Percentiles rank a stretch among this genome's conserved stretches.
phyloP scores from a whole-genome alignment of 2,888 invertebrate genomes.

The Exocentrus adspersus region DNA sequence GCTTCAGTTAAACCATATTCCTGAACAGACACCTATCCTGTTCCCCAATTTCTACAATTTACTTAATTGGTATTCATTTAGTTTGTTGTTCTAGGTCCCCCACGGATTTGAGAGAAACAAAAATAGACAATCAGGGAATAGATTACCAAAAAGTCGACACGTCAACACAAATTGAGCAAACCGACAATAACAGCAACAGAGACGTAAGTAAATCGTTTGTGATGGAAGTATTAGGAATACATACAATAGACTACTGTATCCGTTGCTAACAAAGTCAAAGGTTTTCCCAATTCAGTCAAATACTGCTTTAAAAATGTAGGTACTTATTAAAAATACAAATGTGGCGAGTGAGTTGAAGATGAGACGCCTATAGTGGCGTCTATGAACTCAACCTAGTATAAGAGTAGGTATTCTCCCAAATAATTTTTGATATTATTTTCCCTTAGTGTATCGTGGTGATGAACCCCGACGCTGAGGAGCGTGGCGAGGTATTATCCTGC shows the following conservation, averaged over 20 bases:
- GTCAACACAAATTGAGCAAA: conserved; percentile 58
- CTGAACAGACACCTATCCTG: too few species aligned
- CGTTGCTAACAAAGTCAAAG: too few species aligned
- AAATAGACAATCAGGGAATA: conserved; percentile 68
- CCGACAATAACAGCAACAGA: conserved; percentile 73
- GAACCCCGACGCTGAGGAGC: conserved; percentile 59
- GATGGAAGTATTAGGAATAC: too few species aligned
- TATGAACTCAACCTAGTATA: too few species aligned
- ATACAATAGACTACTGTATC: too few species aligned
- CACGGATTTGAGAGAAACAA: conserved; percentile 69
- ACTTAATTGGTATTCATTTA: neutral
- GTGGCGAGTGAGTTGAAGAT: too few species aligned
- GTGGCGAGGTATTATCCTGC: conserved; percentile 53
- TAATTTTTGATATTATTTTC: conserved; percentile 8
- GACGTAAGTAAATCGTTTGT: conserved; percentile 75
- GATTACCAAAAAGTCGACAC: conserved; percentile 55
- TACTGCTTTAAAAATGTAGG: too few species aligned
- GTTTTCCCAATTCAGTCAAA: too few species aligned
- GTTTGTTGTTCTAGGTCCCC: conserved; percentile 33
- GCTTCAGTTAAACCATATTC: too few species aligned
- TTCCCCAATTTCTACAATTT: conserved; percentile 1
- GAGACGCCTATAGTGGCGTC: too few species aligned
- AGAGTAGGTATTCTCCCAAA: too few species aligned
- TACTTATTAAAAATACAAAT: neutral
- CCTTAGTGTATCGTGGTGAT: conserved; percentile 68